Conservation (phyloP, 2,888 invertebrate genomes). For the Gibbula magus region DNA sequence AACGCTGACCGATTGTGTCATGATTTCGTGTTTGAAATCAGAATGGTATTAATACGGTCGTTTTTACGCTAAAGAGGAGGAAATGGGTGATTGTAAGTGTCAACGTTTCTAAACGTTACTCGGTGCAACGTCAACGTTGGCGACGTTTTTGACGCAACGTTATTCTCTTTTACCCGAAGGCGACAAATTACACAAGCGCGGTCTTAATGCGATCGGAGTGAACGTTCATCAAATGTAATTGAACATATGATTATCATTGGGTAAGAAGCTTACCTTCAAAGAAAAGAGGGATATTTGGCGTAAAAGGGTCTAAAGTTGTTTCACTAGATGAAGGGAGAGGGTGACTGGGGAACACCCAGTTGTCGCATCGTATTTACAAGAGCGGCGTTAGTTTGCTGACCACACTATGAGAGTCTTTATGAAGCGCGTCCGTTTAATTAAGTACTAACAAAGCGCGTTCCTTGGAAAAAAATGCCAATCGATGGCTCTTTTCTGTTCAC, state of each 20-base stretch:
- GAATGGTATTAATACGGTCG: background rate
- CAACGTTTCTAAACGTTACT: background rate
- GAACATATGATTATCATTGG: constrained; percentile 6
- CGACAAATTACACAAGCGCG: constrained; percentile 7
- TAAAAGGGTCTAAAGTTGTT: constrained; percentile 16
- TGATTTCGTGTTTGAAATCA: no score
- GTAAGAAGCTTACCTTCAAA: constrained; percentile 21
- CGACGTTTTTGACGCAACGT: background rate
- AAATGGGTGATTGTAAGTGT: background rate
- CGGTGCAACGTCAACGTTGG: background rate
- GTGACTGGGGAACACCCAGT: background rate
- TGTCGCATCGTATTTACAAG: background rate
- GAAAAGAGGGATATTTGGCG: constrained; percentile 16
- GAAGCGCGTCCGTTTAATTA: constrained; percentile 8
- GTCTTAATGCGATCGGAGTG: constrained; percentile 13
- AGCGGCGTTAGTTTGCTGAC: background rate
- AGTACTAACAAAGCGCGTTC: constrained; percentile 5
- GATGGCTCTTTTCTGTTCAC: constrained; percentile 14
- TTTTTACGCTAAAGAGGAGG: constrained; percentile 2
- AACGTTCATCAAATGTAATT: constrained; percentile 15
- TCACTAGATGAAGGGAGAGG: background rate
- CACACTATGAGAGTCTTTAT: background rate
- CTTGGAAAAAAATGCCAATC: constrained; percentile 8
- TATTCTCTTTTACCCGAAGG: constrained; percentile 3
- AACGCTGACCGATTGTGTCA: no score